Base-by-base conservation (phyloP, 2,888 invertebrate species). In the Euphydryas editha region DNA sequence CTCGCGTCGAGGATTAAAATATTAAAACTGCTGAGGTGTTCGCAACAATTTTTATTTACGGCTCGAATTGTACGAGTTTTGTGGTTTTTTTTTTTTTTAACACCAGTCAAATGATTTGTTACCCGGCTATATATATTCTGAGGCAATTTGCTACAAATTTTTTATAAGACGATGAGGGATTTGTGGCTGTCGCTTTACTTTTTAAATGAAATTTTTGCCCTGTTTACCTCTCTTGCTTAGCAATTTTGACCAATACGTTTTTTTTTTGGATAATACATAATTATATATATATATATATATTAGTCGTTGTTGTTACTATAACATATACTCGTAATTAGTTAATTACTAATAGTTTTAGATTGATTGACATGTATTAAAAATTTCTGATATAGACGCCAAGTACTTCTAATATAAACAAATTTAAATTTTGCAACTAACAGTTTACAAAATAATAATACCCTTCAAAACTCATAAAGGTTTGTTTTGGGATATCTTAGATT, bases 11-110 rank as follows among this genome's bases (percentile, higher is more conserved):
- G 84, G 85, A 87, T 87, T 86, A 88, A 88, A 88, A 86, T 87
- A 87, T 88, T 85, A 88, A 88, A 87, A 87, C 82, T 86, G 88
- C 87, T 87, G 88, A 88, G 87, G 86, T 87, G 87, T 85, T 86
- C 79, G 78, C 78, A 79, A 81, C 82, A 81, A 82, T 84, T 87
- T 86, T 87, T 86, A 88, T 88, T 88, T 88, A 88, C 82, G 78
- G 80, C 79, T 73, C 65, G 80, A 82, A 86, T 86, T 85, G 86
- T 76, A 78, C 76, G 72, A 76, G 73, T 80, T 82, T 83, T 78
- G 76, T 76, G 75, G 30, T 30, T 81, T 82, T 78, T 57, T 80
- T 83, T 78, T 63, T 80, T 83, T 79, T 78, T 81, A 79, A 72
- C 73, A 70, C 72, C 75, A 72, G 71, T 72, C 67, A 68, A 72